Conservation (phyloP, 2,888 invertebrate genomes). For the Drosophila multiciliata region DNA sequence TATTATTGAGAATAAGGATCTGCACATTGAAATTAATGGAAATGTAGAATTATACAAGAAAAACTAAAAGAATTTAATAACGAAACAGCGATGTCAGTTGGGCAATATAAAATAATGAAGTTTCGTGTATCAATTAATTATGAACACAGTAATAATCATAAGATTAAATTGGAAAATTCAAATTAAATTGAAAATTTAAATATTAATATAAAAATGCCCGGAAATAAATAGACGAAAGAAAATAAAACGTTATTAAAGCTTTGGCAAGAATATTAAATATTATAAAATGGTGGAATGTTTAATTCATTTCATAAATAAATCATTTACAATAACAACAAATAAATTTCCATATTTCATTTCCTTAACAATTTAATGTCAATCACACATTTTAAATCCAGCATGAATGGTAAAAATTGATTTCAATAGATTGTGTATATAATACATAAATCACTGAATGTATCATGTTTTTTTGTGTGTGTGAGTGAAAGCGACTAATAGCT, state of each 20-base stretch:
- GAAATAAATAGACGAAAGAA: background rate
- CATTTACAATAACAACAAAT: background rate
- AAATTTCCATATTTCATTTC: background rate
- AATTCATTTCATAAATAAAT: background rate
- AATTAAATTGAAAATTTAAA: background rate
- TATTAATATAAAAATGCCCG: too few relatives aligned
- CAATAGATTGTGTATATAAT: background rate
- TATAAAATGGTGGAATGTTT: background rate
- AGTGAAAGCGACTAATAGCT: constrained; percentile 1
- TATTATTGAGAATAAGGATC: background rate
- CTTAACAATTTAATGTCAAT: background rate
- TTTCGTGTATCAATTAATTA: background rate
- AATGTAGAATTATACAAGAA: background rate
- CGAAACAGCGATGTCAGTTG: too few relatives aligned
- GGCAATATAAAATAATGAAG: too few relatives aligned
- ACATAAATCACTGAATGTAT: background rate
- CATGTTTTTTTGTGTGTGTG: background rate
- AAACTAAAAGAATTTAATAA: background rate
- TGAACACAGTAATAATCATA: background rate
- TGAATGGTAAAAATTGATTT: background rate
- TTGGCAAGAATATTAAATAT: background rate
- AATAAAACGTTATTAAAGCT: background rate
- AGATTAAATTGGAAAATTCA: background rate
- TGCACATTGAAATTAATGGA: background rate
- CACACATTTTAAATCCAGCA: background rate